phyloP scores from a whole-genome alignment of 2,888 invertebrate genomes.

The Athrips mouffetella region DNA sequence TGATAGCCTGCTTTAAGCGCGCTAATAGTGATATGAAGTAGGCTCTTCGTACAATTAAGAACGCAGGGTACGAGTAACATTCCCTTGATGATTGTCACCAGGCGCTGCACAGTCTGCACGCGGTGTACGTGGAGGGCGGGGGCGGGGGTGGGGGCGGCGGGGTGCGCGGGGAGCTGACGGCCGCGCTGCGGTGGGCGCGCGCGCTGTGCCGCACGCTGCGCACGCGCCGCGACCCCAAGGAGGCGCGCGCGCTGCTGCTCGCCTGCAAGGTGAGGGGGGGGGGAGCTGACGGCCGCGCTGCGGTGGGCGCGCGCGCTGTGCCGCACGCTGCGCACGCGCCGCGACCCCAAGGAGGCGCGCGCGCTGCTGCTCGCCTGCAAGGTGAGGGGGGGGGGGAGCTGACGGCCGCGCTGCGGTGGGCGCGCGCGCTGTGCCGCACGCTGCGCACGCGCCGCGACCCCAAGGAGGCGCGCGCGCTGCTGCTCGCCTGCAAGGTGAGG shows the following conservation, averaged over 20 bases:
- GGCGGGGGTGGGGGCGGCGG: slow-evolving; percentile 61
- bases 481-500: too few relatives aligned
- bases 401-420: too few relatives aligned
- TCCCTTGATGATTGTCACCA: slow-evolving; percentile 50
- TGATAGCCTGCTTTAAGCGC: too few relatives aligned
- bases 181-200: slow-evolving; percentile 87
- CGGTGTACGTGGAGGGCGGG: slow-evolving; percentile 93
- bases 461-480: too few relatives aligned
- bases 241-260: slow-evolving; percentile 81
- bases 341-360: slow-evolving; percentile 82
- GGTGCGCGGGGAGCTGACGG: slow-evolving; percentile 92
- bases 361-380: slow-evolving; percentile 84
- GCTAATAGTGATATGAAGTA: too few relatives aligned
- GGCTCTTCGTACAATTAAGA: too few relatives aligned
- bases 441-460: too few relatives aligned
- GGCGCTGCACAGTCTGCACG: slow-evolving; percentile 93
- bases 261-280: too few relatives aligned
- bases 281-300: too few relatives aligned
- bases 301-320: slow-evolving; percentile 86
- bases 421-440: too few relatives aligned
- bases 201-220: slow-evolving; percentile 85
- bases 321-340: slow-evolving; percentile 83
- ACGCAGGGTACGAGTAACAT: not conserved
- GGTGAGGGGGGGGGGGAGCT: too few relatives aligned
- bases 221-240: slow-evolving; percentile 81